Conservation (phyloP, 1,140 invertebrate genomes). For the Dreissena rostriformis region DNA sequence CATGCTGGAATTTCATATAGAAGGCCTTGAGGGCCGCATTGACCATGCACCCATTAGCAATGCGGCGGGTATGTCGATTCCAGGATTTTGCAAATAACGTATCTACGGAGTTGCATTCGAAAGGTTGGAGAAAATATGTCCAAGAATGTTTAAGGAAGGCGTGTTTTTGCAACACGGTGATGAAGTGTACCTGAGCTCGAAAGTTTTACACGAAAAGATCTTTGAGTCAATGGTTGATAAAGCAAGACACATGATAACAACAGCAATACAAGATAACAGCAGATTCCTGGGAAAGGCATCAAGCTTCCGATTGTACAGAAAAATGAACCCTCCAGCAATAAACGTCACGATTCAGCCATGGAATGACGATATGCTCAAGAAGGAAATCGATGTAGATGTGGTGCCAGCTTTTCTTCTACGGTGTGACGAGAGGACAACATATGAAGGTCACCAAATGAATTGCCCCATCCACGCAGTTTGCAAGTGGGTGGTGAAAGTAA, state of each 20-base stretch:
- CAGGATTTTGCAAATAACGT: conserved; percentile 30
- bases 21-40: conserved; percentile 17
- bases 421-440: not conserved
- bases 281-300: not conserved
- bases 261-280: not conserved
- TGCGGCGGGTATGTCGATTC: conserved; percentile 4
- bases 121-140: conserved; percentile 18
- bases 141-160: conserved; percentile 7
- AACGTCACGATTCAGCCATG: not conserved
- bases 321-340: conserved; percentile 1
- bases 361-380: not conserved
- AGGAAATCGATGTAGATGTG: not conserved
- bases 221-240: conserved; percentile 42
- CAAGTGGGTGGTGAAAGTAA: not conserved
- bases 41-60: not conserved
- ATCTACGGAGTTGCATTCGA: not conserved
- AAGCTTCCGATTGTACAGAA: not conserved
- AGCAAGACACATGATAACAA: not conserved
- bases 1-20: conserved; percentile 23
- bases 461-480: conserved; percentile 7
- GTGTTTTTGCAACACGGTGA: conserved; percentile 7
- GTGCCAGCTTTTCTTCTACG: not conserved
- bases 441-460: not conserved
- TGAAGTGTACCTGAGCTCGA: conserved; percentile 13
- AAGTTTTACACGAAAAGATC: conserved; percentile 24